These are phyloP conservation scores for Drosophila buzzatii DNA, from an alignment of 2,888 invertebrate genomes.

Conservation along the genomic window DNA sequence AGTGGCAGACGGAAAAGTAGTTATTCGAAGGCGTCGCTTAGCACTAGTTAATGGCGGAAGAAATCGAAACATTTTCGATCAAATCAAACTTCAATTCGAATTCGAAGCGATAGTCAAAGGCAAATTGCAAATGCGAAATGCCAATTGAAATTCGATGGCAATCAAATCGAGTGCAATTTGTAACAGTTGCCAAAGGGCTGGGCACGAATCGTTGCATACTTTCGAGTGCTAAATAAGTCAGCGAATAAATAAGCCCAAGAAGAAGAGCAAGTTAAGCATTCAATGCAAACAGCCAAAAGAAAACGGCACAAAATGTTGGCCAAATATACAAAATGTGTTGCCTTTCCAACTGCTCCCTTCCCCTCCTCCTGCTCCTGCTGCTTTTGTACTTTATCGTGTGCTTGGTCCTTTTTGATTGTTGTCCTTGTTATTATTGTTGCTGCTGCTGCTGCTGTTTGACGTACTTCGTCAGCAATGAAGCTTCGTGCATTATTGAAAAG, in stretches of 20 bases:
- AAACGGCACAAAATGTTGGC: slow-evolving; percentile 27
- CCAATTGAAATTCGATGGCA: slow-evolving; percentile 51
- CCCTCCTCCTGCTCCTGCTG: background rate
- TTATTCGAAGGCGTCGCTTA: background rate
- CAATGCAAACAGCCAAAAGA: slow-evolving; percentile 9
- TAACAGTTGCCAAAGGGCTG: slow-evolving; percentile 13
- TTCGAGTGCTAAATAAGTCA: slow-evolving; percentile 68
- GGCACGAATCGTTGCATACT: slow-evolving; percentile 56
- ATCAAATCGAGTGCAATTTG: slow-evolving; percentile 75
- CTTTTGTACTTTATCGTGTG: background rate
- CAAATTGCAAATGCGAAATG: slow-evolving; percentile 20
- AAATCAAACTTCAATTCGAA: background rate
- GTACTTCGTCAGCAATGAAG: slow-evolving; percentile 50
- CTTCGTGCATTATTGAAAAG: slow-evolving; percentile 70
- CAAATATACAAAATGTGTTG: slow-evolving; percentile 35
- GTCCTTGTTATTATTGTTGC: slow-evolving; percentile 30
- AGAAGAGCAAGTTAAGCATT: slow-evolving; percentile 1
- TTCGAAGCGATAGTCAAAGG: background rate
- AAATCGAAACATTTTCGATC: slow-evolving; percentile 3
- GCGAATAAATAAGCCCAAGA: slow-evolving; percentile 54
- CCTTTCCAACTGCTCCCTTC: background rate
- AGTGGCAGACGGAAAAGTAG: background rate
- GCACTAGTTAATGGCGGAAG: slow-evolving; percentile 15
- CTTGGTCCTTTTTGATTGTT: slow-evolving; percentile 11
- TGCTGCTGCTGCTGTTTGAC: slow-evolving; percentile 28